Conservation (phyloP, 2,888 invertebrate species). For the Drosophila yooni region DNA sequence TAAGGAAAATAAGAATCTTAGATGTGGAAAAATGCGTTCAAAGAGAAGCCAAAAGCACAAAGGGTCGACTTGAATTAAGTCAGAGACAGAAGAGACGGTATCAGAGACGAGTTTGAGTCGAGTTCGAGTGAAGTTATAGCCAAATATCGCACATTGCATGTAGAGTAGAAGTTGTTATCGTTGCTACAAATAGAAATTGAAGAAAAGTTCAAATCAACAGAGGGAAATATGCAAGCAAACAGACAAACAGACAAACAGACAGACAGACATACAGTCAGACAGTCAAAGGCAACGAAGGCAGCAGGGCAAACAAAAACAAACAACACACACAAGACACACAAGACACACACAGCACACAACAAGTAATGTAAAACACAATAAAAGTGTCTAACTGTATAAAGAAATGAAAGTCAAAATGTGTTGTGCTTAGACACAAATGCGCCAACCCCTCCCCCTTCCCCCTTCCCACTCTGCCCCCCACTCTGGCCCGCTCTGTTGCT, state of each 20-base stretch:
- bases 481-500: not conserved
- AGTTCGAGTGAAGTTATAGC: slow-evolving; percentile 29
- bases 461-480: not conserved
- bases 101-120: not conserved
- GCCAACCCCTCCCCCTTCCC: not conserved
- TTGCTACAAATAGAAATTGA: slow-evolving; percentile 72
- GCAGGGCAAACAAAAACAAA: slow-evolving; percentile 32
- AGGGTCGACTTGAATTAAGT: slow-evolving; percentile 20
- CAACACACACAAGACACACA: not conserved
- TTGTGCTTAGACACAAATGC: slow-evolving; percentile 12
- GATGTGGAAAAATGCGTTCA: slow-evolving; percentile 33
- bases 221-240: slow-evolving; percentile 60
- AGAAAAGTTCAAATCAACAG: slow-evolving; percentile 71
- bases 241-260: slow-evolving; percentile 38
- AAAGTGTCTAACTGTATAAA: slow-evolving; percentile 76
- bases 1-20: slow-evolving; percentile 21
- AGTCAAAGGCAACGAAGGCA: slow-evolving; percentile 20
- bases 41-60: slow-evolving; percentile 34
- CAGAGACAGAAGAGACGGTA: not conserved
- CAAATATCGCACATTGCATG: slow-evolving; percentile 66
- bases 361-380: slow-evolving; percentile 75
- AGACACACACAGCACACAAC: not conserved
- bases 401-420: slow-evolving; percentile 76
- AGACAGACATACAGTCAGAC: slow-evolving; percentile 36
- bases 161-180: slow-evolving; percentile 59